Conservation (phyloP, 2,888 invertebrate species). For the Acronicta aceris region DNA sequence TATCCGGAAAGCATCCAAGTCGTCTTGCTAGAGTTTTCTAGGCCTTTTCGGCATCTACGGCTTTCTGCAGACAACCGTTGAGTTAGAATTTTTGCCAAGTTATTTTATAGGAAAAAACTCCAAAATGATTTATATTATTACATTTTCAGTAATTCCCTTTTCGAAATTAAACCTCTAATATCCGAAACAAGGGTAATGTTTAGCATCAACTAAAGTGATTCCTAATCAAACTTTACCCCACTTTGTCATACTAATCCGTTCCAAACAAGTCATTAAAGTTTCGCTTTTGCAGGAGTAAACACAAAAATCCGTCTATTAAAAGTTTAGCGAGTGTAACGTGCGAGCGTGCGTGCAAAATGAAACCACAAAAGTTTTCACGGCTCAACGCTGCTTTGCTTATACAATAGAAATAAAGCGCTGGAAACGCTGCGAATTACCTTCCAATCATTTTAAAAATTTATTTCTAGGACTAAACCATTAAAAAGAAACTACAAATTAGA, state of each 20-base stretch:
- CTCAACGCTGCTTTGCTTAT: slow-evolving; percentile 24
- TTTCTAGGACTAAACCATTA: neutral
- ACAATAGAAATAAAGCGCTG: slow-evolving; percentile 39
- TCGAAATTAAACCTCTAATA: slow-evolving; percentile 1
- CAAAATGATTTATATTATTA: neutral
- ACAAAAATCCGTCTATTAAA: slow-evolving; percentile 61
- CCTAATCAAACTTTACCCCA: slow-evolving; percentile 38
- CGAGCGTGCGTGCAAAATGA: slow-evolving; percentile 59
- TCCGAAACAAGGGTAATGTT: neutral
- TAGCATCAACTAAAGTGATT: slow-evolving; percentile 18
- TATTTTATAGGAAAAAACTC: no score
- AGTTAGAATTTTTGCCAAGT: no score
- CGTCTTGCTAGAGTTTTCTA: no score
- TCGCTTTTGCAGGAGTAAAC: slow-evolving; percentile 42
- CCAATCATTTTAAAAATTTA: slow-evolving; percentile 24
- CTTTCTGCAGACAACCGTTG: no score
- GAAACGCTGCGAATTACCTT: slow-evolving; percentile 33
- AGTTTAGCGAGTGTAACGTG: slow-evolving; percentile 37
- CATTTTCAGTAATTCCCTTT: slow-evolving; percentile 2
- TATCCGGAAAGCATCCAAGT: no score
- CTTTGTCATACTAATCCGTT: slow-evolving; percentile 35
- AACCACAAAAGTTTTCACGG: slow-evolving; percentile 60
- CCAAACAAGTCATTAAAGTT: slow-evolving; percentile 54
- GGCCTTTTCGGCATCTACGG: no score
- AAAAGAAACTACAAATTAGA: no score